These are phyloP conservation scores for Stomorhina lunata DNA, from an alignment of 2,888 invertebrate species.

Conservation along the genomic window DNA sequence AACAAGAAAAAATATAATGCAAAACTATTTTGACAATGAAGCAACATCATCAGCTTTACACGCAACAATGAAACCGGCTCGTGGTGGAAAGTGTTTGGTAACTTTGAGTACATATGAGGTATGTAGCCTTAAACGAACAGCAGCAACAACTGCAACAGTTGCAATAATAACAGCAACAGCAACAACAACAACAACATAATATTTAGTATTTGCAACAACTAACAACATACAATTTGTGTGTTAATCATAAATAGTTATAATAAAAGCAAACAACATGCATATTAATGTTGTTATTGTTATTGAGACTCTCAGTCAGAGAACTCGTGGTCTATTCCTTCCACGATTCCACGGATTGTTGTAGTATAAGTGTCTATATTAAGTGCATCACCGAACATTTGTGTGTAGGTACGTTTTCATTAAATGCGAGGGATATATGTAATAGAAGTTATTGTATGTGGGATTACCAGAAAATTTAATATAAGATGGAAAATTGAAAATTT, in stretches of 20 bases:
- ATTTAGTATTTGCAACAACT: neutral
- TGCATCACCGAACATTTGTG: neutral
- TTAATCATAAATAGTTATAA: conserved; percentile 31
- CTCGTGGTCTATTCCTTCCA: neutral
- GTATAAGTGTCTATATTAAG: neutral
- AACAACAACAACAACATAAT: conserved; percentile 12
- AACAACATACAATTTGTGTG: conserved; percentile 25
- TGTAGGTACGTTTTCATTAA: neutral
- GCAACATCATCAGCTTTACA: conserved; percentile 67
- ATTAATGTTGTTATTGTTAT: neutral
- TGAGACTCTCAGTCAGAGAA: neutral
- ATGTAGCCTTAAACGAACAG: conserved; percentile 50
- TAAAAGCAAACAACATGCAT: conserved; percentile 24
- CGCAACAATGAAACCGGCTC: conserved; percentile 72
- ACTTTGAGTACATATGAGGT: conserved; percentile 76
- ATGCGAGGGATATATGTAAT: no score
- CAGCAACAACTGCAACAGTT: conserved; percentile 11
- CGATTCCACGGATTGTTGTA: neutral
- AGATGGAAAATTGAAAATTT: no score
- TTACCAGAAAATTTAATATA: no score
- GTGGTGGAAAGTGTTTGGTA: conserved; percentile 73
- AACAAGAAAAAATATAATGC: conserved; percentile 53
- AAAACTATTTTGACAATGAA: conserved; percentile 66
- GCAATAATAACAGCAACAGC: neutral
- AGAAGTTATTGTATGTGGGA: no score